These are phyloP conservation scores for Eilema griseolum DNA, from an alignment of 2,888 invertebrate genomes.

Conservation along the genomic window DNA sequence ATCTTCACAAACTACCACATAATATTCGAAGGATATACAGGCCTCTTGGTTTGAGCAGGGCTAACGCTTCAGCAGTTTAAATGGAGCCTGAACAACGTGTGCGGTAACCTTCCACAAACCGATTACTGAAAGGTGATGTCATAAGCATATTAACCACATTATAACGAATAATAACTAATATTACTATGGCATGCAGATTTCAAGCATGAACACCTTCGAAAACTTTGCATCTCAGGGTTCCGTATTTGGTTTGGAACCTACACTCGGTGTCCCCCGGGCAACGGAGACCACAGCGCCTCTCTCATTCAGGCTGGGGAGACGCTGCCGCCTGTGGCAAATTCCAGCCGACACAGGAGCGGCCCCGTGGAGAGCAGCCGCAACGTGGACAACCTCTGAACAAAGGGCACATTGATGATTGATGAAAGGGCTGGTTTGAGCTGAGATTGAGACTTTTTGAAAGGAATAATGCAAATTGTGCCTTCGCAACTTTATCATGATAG, in stretches of 20 bases:
- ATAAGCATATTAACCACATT: background rate
- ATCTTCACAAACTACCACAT: background rate
- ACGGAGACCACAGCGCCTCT: no score
- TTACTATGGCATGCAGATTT: background rate
- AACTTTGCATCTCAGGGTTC: background rate
- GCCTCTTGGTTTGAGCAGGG: background rate
- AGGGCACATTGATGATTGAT: no score
- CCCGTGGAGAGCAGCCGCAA: no score
- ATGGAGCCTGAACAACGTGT: background rate
- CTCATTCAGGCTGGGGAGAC: no score
- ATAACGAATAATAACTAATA: background rate
- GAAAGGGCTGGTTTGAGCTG: no score
- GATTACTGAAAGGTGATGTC: constrained; percentile 1
- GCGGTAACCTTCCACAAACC: background rate
- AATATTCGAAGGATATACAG: background rate
- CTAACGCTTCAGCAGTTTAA: background rate
- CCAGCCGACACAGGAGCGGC: no score
- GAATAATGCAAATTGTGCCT: no score
- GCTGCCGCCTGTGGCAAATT: no score
- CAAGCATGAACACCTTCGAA: background rate
- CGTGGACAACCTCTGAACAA: no score
- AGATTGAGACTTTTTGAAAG: no score
- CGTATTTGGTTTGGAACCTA: background rate
- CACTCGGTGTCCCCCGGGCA: no score
- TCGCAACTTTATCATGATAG: no score